Evolutionary conservation across 2,113 vertebrate species (phyloP).

Genomic region (human): DNA sequence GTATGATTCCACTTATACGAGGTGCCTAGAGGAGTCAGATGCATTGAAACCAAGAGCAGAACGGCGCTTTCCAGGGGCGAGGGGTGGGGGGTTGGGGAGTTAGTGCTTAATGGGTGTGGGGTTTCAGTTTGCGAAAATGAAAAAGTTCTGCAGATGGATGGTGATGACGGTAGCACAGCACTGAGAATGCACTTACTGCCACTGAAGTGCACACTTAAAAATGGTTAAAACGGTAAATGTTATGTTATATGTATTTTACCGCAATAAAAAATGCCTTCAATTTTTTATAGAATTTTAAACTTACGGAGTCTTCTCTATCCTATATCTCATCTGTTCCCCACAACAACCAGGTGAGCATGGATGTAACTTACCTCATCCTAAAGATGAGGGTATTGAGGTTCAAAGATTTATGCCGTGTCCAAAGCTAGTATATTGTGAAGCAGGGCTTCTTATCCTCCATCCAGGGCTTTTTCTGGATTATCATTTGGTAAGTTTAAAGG

Average conservation of each 20-base stretch:
- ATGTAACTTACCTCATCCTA: neutral
- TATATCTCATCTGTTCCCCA: too few relatives aligned
- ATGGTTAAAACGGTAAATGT: neutral
- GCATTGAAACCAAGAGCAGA: neutral
- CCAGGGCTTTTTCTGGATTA: neutral
- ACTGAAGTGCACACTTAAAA: neutral
- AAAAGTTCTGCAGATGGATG: neutral
- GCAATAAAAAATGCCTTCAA: neutral
- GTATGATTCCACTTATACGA: neutral
- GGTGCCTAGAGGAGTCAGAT: neutral
- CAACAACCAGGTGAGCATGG: neutral
- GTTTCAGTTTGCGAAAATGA: neutral
- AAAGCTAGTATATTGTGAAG: neutral
- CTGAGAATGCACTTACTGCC: neutral
- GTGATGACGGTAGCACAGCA: neutral
- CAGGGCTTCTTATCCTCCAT: neutral
- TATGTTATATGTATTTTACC: neutral
- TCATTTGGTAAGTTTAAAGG: neutral
- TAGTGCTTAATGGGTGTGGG: neutral
- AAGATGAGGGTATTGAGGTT: neutral
- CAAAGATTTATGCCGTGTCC: neutral
- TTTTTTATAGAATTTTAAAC: neutral
- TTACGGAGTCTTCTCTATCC: neutral
- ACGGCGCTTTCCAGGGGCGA: neutral
- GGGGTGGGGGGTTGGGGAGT: neutral